Percentiles rank a stretch among this genome's conserved stretches.
Conservation (phyloP, 1,140 invertebrate genomes). For the Zaprionus kolodkinae region DNA sequence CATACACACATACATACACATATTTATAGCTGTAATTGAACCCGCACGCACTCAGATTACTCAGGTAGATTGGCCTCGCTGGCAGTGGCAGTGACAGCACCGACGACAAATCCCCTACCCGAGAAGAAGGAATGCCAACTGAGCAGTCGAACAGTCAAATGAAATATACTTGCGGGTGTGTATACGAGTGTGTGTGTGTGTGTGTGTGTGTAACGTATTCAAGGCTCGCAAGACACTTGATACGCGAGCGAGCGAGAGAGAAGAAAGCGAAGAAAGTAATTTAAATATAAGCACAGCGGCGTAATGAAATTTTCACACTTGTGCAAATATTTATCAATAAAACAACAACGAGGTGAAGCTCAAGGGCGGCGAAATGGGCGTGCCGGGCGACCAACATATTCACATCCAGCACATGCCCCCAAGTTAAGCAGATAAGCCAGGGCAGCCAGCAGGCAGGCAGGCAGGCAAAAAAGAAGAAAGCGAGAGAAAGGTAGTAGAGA, state of each 20-base stretch:
- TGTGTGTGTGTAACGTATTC: constrained; percentile 37
- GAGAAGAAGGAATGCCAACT: constrained; percentile 60
- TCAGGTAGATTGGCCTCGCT: constrained; percentile 35
- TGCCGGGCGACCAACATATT: not conserved
- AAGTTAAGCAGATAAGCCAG: constrained; percentile 79
- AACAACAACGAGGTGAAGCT: constrained; percentile 48
- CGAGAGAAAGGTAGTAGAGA: not conserved
- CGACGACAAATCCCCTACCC: constrained; percentile 61
- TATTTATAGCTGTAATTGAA: constrained; percentile 26
- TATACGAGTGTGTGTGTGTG: constrained; percentile 16
- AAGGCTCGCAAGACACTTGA: constrained; percentile 65
- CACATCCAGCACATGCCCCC: constrained; percentile 60
- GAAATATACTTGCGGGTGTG: constrained; percentile 36
- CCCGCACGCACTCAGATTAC: constrained; percentile 12
- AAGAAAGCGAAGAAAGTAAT: constrained; percentile 77
- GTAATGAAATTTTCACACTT: constrained; percentile 84
- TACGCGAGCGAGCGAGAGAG: constrained; percentile 36
- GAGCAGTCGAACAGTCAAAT: constrained; percentile 67
- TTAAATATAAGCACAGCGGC: constrained; percentile 83
- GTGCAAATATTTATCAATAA: constrained; percentile 84
- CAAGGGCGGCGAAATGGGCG: constrained; percentile 1
- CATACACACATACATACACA: not conserved
- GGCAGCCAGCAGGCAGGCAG: constrained; percentile 18
- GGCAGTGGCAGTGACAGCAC: constrained; percentile 2
- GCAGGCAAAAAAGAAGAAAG: not conserved